Evolutionary conservation across 2,113 vertebrate genomes (phyloP).

Genomic region (Hydropotes inermis): DNA sequence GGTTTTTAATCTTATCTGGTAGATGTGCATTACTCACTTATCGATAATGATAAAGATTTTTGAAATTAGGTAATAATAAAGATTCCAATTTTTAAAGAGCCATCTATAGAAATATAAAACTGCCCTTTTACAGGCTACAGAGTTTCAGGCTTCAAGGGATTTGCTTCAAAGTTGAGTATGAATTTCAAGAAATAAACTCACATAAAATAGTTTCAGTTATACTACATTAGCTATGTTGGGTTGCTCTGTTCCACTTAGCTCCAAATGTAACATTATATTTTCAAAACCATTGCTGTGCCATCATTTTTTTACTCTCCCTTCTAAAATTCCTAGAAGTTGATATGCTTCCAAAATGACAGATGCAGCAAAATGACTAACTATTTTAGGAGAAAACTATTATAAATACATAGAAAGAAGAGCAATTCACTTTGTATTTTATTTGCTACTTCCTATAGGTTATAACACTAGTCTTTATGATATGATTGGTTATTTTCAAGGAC

Average conservation of each 20-base stretch:
- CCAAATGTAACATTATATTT: neutral
- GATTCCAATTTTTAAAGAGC: neutral
- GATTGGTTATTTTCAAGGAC: constrained; percentile 8
- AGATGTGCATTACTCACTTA: neutral
- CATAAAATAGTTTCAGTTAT: constrained; percentile 15
- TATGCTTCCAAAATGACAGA: constrained; percentile 37
- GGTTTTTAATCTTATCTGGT: neutral
- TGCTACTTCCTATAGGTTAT: neutral
- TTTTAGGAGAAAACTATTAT: constrained; percentile 42
- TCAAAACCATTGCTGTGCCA: constrained; percentile 12
- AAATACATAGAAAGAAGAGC: constrained; percentile 30
- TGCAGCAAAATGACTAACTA: constrained; percentile 36
- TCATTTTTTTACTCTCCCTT: neutral
- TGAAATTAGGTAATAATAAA: neutral
- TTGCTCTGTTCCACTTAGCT: neutral
- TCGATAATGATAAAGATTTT: neutral
- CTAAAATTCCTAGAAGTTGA: neutral
- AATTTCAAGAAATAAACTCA: constrained; percentile 27
- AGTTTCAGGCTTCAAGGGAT: neutral
- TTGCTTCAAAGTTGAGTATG: neutral
- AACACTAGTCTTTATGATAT: neutral
- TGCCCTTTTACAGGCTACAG: neutral
- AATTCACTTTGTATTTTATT: constrained; percentile 46
- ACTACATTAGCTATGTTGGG: neutral
- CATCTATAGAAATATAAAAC: neutral